These are phyloP conservation scores for Mimachlamys varia DNA, from an alignment of 2,888 invertebrate species.

Conservation along the genomic window DNA sequence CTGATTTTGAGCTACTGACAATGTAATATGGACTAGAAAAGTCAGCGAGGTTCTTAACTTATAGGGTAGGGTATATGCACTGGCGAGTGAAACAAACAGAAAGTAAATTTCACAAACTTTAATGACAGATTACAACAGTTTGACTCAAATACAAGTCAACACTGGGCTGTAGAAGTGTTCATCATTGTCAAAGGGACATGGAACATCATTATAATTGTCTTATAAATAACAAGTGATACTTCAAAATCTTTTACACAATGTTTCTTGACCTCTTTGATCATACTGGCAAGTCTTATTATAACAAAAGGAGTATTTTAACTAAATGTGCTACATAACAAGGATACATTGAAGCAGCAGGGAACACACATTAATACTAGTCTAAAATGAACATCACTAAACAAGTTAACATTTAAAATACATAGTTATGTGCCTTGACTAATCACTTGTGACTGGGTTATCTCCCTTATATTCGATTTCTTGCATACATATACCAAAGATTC, in stretches of 20 bases:
- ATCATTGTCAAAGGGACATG: not conserved
- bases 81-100: not conserved
- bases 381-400: not conserved
- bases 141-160: not conserved
- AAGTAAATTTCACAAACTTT: not conserved
- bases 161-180: too few relatives aligned
- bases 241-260: not conserved
- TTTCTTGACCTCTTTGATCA: not conserved
- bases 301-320: constrained; percentile 5
- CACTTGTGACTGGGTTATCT: too few relatives aligned
- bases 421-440: not conserved
- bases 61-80: not conserved
- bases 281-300: not conserved
- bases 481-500: too few relatives aligned
- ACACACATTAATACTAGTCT: not conserved
- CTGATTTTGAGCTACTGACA: not conserved
- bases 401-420: not conserved
- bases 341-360: not conserved
- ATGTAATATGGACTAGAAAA: not conserved
- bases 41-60: not conserved
- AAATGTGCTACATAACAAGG: not conserved
- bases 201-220: not conserved
- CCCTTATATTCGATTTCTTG: too few relatives aligned
- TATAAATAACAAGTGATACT: too few relatives aligned
- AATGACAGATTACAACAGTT: not conserved